These are phyloP conservation scores for Catharus bicknelli DNA, from an alignment of 2,113 vertebrate genomes.

Conservation along the genomic window DNA sequence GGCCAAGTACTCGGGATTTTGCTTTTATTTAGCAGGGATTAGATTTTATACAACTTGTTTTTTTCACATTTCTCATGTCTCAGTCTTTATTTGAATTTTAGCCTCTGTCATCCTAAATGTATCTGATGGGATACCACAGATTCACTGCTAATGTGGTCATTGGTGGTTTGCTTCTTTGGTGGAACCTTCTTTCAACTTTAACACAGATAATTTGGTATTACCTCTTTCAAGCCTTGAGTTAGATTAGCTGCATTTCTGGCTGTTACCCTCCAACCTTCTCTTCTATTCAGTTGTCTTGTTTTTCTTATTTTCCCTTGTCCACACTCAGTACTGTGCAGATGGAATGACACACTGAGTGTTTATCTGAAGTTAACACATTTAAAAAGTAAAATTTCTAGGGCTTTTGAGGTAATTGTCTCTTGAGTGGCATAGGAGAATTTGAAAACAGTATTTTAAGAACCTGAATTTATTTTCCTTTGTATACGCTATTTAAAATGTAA, in stretches of 20 bases:
- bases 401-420: background rate
- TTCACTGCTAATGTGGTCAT: background rate
- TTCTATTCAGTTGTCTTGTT: background rate
- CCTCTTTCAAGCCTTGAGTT: background rate
- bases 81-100: background rate
- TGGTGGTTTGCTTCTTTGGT: background rate
- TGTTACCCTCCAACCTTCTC: fast-evolving
- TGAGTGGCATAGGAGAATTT: background rate
- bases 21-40: background rate
- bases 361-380: background rate
- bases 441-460: background rate
- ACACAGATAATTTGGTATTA: background rate
- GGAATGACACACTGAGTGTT: background rate
- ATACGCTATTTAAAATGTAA: background rate
- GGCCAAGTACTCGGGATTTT: background rate
- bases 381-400: background rate
- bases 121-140: background rate
- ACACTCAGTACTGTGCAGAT: background rate
- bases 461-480: background rate
- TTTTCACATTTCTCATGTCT: background rate
- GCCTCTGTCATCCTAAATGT: background rate
- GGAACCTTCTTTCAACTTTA: background rate
- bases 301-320: background rate
- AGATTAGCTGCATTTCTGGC: background rate
- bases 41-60: background rate